These are phyloP conservation scores for Heliconius hortense DNA, from an alignment of 2,888 invertebrate species.

Conservation along the genomic window DNA sequence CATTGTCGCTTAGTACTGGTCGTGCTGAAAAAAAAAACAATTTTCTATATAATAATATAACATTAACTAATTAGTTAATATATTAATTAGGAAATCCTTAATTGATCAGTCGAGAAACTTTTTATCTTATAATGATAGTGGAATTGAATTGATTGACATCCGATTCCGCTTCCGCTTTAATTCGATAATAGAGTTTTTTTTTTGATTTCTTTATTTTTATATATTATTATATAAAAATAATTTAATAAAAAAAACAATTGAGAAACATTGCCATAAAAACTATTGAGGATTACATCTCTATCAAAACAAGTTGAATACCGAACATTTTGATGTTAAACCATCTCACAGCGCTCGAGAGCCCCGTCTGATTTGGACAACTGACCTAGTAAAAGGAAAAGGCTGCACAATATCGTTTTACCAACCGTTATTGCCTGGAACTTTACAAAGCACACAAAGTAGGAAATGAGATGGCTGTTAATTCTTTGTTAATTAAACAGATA, in stretches of 20 bases:
- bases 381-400: conserved; percentile 18
- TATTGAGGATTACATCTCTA: neutral
- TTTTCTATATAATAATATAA: neutral
- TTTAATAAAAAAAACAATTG: neutral
- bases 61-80: neutral
- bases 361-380: conserved; percentile 15
- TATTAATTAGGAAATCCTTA: neutral
- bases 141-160: neutral
- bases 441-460: conserved; percentile 7
- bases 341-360: conserved; percentile 1
- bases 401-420: conserved; percentile 1
- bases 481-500: neutral
- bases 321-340: conserved; percentile 15
- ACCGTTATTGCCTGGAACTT: conserved; percentile 12
- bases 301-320: conserved; percentile 1
- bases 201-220: too few relatives aligned
- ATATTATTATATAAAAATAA: neutral
- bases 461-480: conserved; percentile 8
- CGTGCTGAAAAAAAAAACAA: conserved; percentile 56
- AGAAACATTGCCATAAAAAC: neutral
- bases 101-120: neutral
- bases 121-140: too few relatives aligned
- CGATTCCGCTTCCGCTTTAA: neutral
- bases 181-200: too few relatives aligned
- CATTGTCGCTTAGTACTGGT: conserved; percentile 67